Conservation (phyloP, 1,140 invertebrate genomes). For the Bombus terrestris region DNA sequence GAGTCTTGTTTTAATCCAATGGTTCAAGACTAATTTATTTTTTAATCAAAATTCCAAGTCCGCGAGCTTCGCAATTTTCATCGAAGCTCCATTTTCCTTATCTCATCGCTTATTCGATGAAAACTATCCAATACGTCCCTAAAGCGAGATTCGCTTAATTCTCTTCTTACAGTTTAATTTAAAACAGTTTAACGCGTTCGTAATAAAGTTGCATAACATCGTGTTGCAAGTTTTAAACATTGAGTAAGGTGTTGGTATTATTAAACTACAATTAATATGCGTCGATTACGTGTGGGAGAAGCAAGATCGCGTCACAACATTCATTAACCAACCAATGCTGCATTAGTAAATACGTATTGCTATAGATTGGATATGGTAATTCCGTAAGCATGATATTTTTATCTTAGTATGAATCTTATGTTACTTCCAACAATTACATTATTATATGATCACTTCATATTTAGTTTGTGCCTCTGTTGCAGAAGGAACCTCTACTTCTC, state of each 20-base stretch:
- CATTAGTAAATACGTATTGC: not conserved
- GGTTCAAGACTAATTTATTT: no score
- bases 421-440: not conserved
- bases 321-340: not conserved
- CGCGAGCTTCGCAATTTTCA: no score
- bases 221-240: not conserved
- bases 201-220: not conserved
- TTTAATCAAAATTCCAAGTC: no score
- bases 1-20: no score
- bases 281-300: not conserved
- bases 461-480: conserved; percentile 52
- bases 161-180: no score
- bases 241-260: not conserved
- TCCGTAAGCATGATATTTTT: not conserved
- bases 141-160: no score
- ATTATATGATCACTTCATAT: not conserved
- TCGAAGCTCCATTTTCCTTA: no score
- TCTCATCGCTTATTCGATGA: no score
- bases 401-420: not conserved
- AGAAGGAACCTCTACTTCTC: conserved; percentile 78
- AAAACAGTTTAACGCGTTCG: no score
- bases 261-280: not conserved
- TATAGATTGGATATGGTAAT: not conserved
- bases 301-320: not conserved
- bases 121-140: no score